Conservation (phyloP, 2,888 invertebrate species). For the Apamea sordens region DNA sequence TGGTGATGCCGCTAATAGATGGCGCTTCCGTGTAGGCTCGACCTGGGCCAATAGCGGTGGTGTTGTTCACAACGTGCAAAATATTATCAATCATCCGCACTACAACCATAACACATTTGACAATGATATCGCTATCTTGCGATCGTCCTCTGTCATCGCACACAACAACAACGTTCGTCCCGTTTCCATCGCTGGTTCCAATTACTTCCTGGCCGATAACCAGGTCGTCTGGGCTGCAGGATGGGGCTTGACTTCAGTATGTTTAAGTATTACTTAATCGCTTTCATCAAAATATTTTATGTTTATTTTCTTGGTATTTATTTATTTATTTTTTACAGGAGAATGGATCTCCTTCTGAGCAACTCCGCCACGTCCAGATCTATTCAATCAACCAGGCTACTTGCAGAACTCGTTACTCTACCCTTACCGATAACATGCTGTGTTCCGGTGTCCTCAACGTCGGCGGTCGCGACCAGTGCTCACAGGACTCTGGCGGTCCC, state of each 20-base stretch:
- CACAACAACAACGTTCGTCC: constrained; percentile 25
- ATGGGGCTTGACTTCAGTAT: constrained; percentile 77
- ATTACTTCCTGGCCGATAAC: constrained; percentile 74
- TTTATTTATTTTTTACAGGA: constrained; percentile 61
- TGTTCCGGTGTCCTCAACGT: constrained; percentile 71
- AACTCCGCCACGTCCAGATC: constrained; percentile 75
- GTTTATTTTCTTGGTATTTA: neutral
- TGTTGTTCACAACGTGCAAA: constrained; percentile 47
- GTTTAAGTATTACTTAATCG: constrained; percentile 40
- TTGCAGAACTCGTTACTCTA: constrained; percentile 69
- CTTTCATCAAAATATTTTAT: neutral
- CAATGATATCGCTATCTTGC: constrained; percentile 30
- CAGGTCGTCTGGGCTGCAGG: constrained; percentile 77
- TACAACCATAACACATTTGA: neutral
- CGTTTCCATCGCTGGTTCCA: constrained; percentile 65
- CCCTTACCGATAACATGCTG: constrained; percentile 71
- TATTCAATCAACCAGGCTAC: constrained; percentile 70
- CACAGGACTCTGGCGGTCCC: constrained; percentile 78
- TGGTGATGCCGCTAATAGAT: constrained; percentile 34
- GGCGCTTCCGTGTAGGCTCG: constrained; percentile 70
- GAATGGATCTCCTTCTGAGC: constrained; percentile 70
- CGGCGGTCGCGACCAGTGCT: constrained; percentile 82
- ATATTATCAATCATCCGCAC: constrained; percentile 27
- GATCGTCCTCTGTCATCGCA: constrained; percentile 1
- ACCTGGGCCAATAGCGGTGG: constrained; percentile 70